These are phyloP conservation scores for Botia kubotai DNA, from an alignment of 2,797 vertebrate genomes.

Conservation along the genomic window DNA sequence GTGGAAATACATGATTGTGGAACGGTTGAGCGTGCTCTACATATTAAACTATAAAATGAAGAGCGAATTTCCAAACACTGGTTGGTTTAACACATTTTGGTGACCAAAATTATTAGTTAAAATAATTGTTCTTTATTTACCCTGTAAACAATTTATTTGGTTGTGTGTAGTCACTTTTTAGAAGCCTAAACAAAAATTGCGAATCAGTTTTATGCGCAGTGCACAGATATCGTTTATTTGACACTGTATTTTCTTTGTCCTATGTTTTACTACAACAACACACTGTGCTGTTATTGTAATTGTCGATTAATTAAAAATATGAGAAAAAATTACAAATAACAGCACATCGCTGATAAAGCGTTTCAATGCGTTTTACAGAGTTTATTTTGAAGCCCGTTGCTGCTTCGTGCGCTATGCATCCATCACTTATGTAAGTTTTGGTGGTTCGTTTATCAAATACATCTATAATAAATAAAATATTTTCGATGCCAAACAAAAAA, in stretches of 20 bases:
- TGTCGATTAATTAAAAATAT: too few relatives aligned
- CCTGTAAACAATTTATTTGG: not conserved
- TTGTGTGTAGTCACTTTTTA: not conserved
- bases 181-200: not conserved
- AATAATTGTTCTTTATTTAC: not conserved
- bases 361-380: too few relatives aligned
- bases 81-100: not conserved
- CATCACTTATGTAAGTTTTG: too few relatives aligned
- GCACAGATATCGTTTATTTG: not conserved
- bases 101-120: not conserved
- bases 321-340: too few relatives aligned
- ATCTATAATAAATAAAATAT: too few relatives aligned
- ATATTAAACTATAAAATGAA: constrained; percentile 7
- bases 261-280: too few relatives aligned
- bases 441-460: too few relatives aligned
- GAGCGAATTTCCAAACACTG: not conserved
- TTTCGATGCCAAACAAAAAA: too few relatives aligned
- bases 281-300: too few relatives aligned
- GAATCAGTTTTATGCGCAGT: not conserved
- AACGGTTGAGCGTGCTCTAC: not conserved
- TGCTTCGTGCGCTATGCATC: too few relatives aligned
- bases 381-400: too few relatives aligned
- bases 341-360: too few relatives aligned
- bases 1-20: not conserved
- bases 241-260: not conserved